Base-by-base conservation (phyloP, 2,797 vertebrate genomes). In the Paguma larvata region DNA sequence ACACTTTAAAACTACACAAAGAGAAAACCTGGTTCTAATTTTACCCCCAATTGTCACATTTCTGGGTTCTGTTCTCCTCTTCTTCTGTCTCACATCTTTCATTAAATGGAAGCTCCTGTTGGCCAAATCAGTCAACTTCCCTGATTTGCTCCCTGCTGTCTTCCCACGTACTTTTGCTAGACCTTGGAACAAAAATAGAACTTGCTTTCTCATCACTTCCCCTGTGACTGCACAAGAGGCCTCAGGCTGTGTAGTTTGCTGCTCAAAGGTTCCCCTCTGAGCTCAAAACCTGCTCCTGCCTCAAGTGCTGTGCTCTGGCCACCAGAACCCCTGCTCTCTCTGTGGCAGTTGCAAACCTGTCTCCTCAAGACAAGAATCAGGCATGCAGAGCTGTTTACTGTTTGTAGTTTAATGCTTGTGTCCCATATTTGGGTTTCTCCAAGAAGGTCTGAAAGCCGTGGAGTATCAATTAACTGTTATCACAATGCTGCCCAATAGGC, bases 171-270 rank as follows among this genome's bases (percentile, higher is more conserved):
- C 82, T 67, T 97, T 96, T 94, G 85, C 86, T 89, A 85, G 83
- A 73, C 89, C 75, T 95, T 63, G 95, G 70, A 91, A 98, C 25
- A 96, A 95, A 95, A 96, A 96, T 95, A 97, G 94, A 95, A 94
- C 19, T 44, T 94, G 89, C 77, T 56, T 95, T 96, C 86, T 95
- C 93, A 91, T 97, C 97, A 88, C 44, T 62, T 97, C 79, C 75
- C 48, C 34, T 48, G 46, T 93, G 90, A 95, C 91, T 86, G 85
- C 0, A 3, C 62, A 65, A 93, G 89, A 91, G 77, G 86, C 95
- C 91, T 0, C 0, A 93, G 78, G 85, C 67, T 79, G 53, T 87
- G 68, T 46, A 78, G 15, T 92, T 86, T 75, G 91, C 16, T 56
- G 73, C 14, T 16, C n/a, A 11, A 16, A 93, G 51, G 12, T 79